Evolutionary conservation across 2,113 vertebrate genomes (phyloP).

Genomic region (Synodontis membranacea): DNA sequence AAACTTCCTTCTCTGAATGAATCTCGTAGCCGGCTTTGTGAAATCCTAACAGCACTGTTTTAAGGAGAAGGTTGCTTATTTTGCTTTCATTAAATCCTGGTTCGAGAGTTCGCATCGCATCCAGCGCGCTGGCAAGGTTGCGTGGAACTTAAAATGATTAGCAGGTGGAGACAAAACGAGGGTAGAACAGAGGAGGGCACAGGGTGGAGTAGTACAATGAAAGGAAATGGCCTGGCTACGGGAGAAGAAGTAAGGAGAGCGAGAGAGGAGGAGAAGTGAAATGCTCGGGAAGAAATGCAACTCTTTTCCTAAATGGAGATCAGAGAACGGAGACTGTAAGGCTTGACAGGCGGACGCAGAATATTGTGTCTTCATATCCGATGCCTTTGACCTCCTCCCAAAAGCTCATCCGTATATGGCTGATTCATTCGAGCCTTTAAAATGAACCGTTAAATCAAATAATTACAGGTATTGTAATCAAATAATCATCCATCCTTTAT

Average conservation of each 20-base stretch:
- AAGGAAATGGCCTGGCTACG: conserved; percentile 69
- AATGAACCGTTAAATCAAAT: not conserved
- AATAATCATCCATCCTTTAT: too few species aligned
- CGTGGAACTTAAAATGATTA: conserved; percentile 1
- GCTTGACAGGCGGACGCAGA: not conserved
- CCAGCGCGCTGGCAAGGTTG: not conserved
- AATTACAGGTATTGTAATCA: too few species aligned
- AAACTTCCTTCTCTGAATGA: conserved; percentile 82
- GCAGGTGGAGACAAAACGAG: conserved; percentile 68
- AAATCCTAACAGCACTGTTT: conserved; percentile 77
- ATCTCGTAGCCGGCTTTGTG: conserved; percentile 79
- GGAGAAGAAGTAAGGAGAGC: conserved; percentile 53
- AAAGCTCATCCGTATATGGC: not conserved
- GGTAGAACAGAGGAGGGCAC: conserved; percentile 53
- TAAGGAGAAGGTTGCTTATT: conserved; percentile 74
- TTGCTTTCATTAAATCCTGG: conserved; percentile 76
- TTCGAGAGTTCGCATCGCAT: conserved; percentile 22
- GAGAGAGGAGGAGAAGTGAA: not conserved
- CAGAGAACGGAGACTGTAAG: not conserved
- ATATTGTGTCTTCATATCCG: too few species aligned
- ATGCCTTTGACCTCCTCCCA: not conserved
- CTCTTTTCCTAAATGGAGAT: not conserved
- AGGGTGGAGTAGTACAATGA: conserved; percentile 69
- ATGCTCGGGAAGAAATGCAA: too few species aligned
- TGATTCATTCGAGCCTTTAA: conserved; percentile 37